Percentiles rank a stretch among this genome's conserved stretches.
Conservation (phyloP, 2,113 vertebrate species). For the Xiphophorus maculatus region DNA sequence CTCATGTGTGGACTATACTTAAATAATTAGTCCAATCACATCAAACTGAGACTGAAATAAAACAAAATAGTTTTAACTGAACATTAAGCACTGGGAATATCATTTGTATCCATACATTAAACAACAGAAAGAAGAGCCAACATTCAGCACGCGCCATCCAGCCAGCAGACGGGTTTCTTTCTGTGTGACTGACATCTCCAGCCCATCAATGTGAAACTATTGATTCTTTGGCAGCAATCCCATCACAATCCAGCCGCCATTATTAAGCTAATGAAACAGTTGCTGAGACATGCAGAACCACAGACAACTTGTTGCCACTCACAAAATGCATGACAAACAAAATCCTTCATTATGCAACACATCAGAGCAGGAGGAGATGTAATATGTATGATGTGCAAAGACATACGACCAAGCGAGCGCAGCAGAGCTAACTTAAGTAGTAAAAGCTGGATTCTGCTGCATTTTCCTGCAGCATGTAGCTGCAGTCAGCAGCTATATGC, state of each 20-base stretch:
- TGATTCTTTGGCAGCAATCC: conserved; percentile 33
- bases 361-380: not conserved
- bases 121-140: not conserved
- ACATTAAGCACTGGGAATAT: not conserved
- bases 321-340: not conserved
- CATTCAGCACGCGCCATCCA: not conserved
- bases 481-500: conserved; percentile 58
- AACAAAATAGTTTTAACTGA: not conserved
- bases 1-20: not conserved
- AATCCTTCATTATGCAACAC: not conserved
- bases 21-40: not conserved
- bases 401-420: conserved; percentile 24
- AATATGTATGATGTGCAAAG: conserved; percentile 12
- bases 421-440: conserved; percentile 39
- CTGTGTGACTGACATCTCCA: conserved; percentile 20
- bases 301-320: not conserved
- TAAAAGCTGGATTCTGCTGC: conserved; percentile 26
- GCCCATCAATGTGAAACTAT: conserved; percentile 39
- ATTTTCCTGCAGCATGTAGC: too few species aligned
- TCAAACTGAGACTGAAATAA: not conserved
- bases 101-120: not conserved
- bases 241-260: conserved; percentile 30
- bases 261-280: conserved; percentile 28
- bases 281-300: not conserved
- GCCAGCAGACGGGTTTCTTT: conserved; percentile 20